Percentiles rank a stretch among this genome's conserved stretches.
Conservation (phyloP, 2,888 invertebrate species). For the Sinopyrophorus schimmeli region DNA sequence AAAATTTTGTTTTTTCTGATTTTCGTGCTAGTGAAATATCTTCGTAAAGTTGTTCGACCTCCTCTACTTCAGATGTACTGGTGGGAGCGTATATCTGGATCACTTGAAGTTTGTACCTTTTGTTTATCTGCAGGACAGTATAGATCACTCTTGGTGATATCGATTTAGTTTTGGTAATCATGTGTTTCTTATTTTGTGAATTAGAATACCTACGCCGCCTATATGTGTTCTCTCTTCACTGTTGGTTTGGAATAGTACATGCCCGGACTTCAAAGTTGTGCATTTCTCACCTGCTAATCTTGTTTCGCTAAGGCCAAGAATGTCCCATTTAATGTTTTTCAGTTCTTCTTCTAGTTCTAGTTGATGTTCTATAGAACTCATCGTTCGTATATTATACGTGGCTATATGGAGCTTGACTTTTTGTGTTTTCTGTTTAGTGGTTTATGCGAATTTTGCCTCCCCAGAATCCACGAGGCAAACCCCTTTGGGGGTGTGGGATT, state of each 20-base stretch:
- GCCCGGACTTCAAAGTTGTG: neutral
- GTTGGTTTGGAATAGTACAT: conserved; percentile 1
- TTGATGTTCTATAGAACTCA: neutral
- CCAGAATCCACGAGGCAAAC: no score
- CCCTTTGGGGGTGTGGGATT: no score
- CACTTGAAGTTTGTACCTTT: neutral
- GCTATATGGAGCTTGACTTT: no score
- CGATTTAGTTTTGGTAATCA: conserved; percentile 1
- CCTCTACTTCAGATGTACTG: neutral
- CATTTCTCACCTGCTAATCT: neutral
- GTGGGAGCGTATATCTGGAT: conserved; percentile 4
- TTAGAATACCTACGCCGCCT: neutral
- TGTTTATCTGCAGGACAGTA: neutral
- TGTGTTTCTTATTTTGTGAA: neutral
- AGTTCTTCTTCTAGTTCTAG: conserved; percentile 2
- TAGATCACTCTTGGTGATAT: conserved; percentile 3
- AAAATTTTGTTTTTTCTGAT: conserved; percentile 6
- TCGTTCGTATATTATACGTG: neutral
- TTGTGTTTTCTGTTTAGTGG: no score
- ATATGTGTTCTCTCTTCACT: neutral
- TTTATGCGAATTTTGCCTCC: no score
- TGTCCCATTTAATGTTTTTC: neutral
- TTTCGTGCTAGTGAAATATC: neutral
- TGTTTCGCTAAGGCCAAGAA: neutral
- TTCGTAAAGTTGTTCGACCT: conserved; percentile 1